Percentiles rank a stretch among this genome's conserved stretches.
These are phyloP conservation scores for Oreochromis mossambicus DNA, from an alignment of 2,797 vertebrate genomes.

Conservation along the genomic window DNA sequence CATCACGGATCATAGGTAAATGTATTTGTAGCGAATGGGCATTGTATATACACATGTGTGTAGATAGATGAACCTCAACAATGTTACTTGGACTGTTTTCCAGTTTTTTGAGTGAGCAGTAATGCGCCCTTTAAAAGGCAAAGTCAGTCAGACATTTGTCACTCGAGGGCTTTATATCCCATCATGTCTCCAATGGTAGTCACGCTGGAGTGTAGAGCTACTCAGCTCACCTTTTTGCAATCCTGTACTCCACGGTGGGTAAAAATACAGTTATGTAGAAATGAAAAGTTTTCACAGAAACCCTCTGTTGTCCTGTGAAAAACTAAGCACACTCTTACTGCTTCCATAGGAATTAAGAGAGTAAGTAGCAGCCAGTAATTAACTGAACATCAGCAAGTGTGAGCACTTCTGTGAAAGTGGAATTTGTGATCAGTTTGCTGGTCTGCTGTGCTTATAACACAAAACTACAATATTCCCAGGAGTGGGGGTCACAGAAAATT, in stretches of 20 bases:
- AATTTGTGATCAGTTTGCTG: not conserved
- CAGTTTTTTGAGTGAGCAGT: not conserved
- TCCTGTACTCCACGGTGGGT: not conserved
- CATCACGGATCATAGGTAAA: slow-evolving; percentile 96
- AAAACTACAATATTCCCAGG: not conserved
- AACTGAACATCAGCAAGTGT: not conserved
- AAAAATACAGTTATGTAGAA: not conserved
- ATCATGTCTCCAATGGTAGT: not conserved
- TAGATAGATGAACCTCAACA: not conserved
- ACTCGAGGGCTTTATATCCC: not conserved
- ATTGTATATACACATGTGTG: not conserved
- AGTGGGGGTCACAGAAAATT: not conserved
- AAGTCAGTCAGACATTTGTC: not conserved
- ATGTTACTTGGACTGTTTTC: not conserved
- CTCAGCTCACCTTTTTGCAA: not conserved
- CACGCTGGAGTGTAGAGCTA: not conserved
- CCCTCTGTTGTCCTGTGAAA: not conserved
- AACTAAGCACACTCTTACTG: not conserved
- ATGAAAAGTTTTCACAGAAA: not conserved
- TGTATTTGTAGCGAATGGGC: not conserved
- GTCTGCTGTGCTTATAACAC: not conserved
- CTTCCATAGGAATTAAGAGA: not conserved
- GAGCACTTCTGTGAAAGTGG: not conserved
- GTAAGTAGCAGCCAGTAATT: not conserved
- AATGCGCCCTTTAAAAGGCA: slow-evolving; percentile 4